These are phyloP conservation scores for Pherbina coryleti DNA, from an alignment of 2,888 invertebrate species.

Conservation along the genomic window DNA sequence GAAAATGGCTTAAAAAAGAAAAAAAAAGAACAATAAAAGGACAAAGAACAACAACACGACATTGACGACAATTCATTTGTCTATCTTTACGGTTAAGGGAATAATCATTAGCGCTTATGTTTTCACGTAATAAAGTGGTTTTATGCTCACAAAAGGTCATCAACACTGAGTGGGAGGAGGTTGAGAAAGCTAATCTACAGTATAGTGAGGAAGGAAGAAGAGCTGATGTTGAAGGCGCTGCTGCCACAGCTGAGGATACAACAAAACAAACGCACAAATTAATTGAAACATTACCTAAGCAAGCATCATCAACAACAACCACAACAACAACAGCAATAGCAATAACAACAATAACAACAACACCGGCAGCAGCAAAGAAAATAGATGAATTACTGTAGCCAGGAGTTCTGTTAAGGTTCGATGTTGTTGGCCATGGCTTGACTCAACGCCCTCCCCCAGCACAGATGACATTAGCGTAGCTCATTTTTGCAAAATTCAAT, in stretches of 20 bases:
- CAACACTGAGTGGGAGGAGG: background rate
- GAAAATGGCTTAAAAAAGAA: background rate
- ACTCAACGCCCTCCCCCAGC: background rate
- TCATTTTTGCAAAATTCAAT: constrained; percentile 8
- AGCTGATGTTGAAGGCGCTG: background rate
- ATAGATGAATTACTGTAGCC: background rate
- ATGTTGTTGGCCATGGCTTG: background rate
- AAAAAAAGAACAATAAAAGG: background rate
- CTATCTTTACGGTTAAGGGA: constrained; percentile 27
- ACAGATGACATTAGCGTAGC: background rate
- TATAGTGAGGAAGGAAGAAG: background rate
- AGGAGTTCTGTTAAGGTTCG: background rate
- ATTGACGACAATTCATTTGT: constrained; percentile 4
- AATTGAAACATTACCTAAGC: constrained; percentile 43
- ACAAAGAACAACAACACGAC: background rate
- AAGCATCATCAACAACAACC: constrained; percentile 14
- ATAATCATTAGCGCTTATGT: constrained; percentile 54
- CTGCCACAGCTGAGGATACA: constrained; percentile 33
- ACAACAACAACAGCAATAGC: constrained; percentile 18
- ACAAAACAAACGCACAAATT: constrained; percentile 28
- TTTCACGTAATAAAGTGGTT: constrained; percentile 55
- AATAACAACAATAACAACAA: constrained; percentile 25
- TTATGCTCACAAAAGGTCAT: constrained; percentile 48
- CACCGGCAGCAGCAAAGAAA: background rate
- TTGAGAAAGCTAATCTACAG: background rate